Base-by-base conservation (phyloP, 2,113 vertebrate genomes). In the Antechinus stuartii region DNA sequence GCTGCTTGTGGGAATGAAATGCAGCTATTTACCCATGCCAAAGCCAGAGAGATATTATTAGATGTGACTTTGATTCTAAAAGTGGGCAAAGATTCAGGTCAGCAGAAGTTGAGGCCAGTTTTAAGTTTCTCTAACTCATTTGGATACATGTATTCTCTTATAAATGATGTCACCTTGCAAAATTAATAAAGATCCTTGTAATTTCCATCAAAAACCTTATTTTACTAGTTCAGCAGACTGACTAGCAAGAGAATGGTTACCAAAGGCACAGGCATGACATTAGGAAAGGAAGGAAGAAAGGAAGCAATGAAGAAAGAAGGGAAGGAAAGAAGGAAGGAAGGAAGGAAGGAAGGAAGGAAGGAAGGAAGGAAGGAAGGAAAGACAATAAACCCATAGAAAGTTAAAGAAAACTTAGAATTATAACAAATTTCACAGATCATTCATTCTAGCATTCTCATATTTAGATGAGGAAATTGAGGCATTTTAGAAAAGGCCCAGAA, bases 71-170 rank as follows among this genome's bases (percentile, higher is more conserved):
- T 55, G 91, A n/a, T 92, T 97, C 95, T 97, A 97, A 97, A 98
- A 97, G 94, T 96, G 52, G 42, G 53, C 91, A 96, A 96, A 96
- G 96, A 97, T 61, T 55, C 5, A 2, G 96, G 92, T 97, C 93
- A 97, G 96, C 96, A 97, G 95, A 97, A 97, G 95, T 95, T 94
- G 94, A 97, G 93, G 97, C 95, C 92, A 97, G 89, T 97, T 97
- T 96, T 97, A 97, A 97, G 97, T 97, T 97, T 97, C 95, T 94
- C 95, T 97, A 94, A 97, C 94, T 96, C 95, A 93, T 97, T 95
- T 96, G 54, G 90, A 95, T 95, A 47, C 9, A 47, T 68, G 49
- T 61, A 95, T 93, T 84, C 84, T 54, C 95, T 30, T 93, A 47
- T 92, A 54, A 96, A 8, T 47, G 68, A 53, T 92, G 24, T 23